Conservation (phyloP, 2,113 vertebrate species). For the Carassius auratus region DNA sequence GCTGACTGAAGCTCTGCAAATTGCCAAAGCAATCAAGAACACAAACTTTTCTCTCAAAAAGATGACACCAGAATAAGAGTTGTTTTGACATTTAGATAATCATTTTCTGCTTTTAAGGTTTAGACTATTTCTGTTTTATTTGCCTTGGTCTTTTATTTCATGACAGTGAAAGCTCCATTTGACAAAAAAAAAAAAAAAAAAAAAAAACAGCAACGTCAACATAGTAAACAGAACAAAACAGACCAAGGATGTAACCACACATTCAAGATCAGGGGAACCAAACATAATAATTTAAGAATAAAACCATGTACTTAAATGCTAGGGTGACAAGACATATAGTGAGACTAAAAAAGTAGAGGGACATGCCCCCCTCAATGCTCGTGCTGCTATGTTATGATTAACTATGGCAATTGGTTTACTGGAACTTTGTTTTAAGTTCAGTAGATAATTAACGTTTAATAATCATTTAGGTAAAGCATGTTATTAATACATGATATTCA, state of each 20-base stretch:
- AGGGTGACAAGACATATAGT: background rate
- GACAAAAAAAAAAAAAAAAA: background rate
- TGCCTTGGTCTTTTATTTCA: constrained; percentile 20
- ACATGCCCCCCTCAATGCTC: background rate
- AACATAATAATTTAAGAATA: constrained; percentile 5
- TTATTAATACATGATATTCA: too few relatives aligned
- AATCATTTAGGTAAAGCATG: too few relatives aligned
- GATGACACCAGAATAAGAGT: constrained; percentile 15
- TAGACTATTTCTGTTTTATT: constrained; percentile 30
- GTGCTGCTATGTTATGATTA: background rate
- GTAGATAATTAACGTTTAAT: too few relatives aligned
- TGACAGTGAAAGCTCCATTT: constrained; percentile 42
- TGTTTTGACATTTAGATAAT: constrained; percentile 44
- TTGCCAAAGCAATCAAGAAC: constrained; percentile 44
- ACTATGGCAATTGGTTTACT: too few relatives aligned
- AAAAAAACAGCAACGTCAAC: background rate
- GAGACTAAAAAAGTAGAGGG: too few relatives aligned
- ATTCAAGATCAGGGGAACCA: background rate
- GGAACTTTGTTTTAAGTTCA: too few relatives aligned
- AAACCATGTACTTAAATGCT: background rate
- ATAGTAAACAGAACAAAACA: background rate
- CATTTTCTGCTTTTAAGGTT: constrained; percentile 34
- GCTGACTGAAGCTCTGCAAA: constrained; percentile 34
- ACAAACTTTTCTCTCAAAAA: constrained; percentile 28
- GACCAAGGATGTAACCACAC: background rate